Evolutionary conservation across 2,113 vertebrate genomes (phyloP).

Genomic region (Apeltes quadracus): DNA sequence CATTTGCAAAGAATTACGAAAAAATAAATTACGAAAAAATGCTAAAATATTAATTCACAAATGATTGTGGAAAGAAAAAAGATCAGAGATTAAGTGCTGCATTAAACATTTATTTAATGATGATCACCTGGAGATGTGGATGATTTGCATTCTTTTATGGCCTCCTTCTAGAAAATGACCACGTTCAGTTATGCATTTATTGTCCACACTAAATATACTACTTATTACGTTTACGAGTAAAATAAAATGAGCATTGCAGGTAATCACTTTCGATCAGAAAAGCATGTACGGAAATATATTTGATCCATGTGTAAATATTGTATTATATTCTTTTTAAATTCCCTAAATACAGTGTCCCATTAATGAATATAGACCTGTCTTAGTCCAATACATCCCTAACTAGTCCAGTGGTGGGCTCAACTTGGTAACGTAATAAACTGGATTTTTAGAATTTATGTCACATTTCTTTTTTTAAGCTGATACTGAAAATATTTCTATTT

Average conservation of each 20-base stretch:
- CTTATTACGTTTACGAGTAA: background rate
- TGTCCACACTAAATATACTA: background rate
- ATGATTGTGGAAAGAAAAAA: conserved; percentile 24
- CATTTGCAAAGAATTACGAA: too few relatives aligned
- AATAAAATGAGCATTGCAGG: conserved; percentile 8
- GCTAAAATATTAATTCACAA: conserved; percentile 29
- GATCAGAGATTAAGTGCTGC: conserved; percentile 4
- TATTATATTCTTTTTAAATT: background rate
- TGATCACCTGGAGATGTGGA: conserved; percentile 13
- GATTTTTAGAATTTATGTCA: conserved; percentile 6
- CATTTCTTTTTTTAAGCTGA: background rate
- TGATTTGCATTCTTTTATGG: conserved; percentile 6
- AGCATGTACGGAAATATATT: conserved; percentile 17
- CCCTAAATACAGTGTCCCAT: background rate
- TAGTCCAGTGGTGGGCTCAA: background rate
- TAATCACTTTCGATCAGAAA: conserved; percentile 10
- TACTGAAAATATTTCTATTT: background rate
- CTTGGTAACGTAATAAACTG: background rate
- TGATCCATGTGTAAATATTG: background rate
- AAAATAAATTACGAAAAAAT: conserved; percentile 18
- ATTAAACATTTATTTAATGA: conserved; percentile 32
- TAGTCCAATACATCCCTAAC: conserved; percentile 5
- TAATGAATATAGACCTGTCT: conserved; percentile 8
- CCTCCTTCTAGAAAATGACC: background rate
- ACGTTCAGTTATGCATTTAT: conserved; percentile 4